phyloP scores from a whole-genome alignment of 2,113 vertebrate genomes.

The Microtus richardsoni region DNA sequence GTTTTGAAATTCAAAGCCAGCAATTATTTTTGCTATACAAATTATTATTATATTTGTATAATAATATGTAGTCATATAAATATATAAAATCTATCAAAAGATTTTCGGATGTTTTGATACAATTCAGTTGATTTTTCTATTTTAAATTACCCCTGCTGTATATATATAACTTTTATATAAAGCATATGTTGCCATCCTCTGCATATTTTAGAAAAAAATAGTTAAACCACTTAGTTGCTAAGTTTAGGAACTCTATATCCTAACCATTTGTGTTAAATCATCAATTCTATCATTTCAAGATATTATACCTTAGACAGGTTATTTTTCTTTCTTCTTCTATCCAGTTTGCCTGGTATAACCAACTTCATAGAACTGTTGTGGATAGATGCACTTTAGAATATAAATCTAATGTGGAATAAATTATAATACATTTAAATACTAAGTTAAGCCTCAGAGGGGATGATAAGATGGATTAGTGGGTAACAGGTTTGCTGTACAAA shows the following conservation, averaged over 20 bases:
- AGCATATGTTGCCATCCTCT: background rate
- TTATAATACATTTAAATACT: background rate
- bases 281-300: conserved; percentile 22
- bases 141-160: conserved; percentile 43
- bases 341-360: background rate
- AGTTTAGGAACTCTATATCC: background rate
- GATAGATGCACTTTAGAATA: background rate
- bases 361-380: background rate
- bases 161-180: conserved; percentile 6
- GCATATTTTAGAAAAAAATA: conserved; percentile 44
- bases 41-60: background rate
- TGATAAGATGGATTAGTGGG: background rate
- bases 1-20: conserved; percentile 55
- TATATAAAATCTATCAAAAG: background rate
- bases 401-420: background rate
- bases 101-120: background rate
- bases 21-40: conserved; percentile 49
- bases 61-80: background rate
- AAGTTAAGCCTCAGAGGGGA: background rate
- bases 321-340: background rate
- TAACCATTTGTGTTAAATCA: background rate
- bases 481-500: background rate
- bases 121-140: conserved; percentile 32
- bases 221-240: background rate
- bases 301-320: background rate